phyloP scores from a whole-genome alignment of 2,797 vertebrate species.

The Smutsia gigantea region DNA sequence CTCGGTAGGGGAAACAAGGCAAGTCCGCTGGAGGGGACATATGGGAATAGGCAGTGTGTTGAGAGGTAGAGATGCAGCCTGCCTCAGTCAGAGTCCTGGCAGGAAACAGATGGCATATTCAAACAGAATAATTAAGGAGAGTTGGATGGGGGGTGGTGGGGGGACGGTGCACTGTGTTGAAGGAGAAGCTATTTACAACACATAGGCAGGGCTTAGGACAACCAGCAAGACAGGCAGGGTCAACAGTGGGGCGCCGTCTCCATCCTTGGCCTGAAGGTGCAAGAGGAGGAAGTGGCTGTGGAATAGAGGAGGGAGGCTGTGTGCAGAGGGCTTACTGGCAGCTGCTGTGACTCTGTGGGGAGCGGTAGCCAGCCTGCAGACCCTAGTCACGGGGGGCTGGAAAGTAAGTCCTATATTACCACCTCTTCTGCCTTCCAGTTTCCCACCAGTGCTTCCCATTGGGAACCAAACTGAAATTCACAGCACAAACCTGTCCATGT shows the following conservation, averaged over 20 bases:
- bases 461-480: not conserved
- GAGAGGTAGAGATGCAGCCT: not conserved
- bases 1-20: not conserved
- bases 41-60: accelerated
- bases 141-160: not conserved
- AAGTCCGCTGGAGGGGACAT: not conserved
- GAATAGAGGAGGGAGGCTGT: not conserved
- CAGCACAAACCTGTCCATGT: not conserved
- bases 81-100: not conserved
- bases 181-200: not conserved
- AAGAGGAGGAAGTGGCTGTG: not conserved
- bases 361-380: not conserved
- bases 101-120: slow-evolving; percentile 7
- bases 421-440: not conserved
- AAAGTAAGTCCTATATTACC: not conserved
- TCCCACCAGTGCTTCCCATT: not conserved
- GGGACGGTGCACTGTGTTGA: not conserved
- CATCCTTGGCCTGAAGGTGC: not conserved
- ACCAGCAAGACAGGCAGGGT: no score
- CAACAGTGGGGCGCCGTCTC: not conserved
- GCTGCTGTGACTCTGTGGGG: not conserved
- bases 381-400: not conserved
- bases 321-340: not conserved
- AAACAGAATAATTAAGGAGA: not conserved
- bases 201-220: not conserved